Percentiles rank a stretch among this genome's conserved stretches.
These are phyloP conservation scores for Hephaestus fuliginosus DNA, from an alignment of 2,797 vertebrate genomes.

Conservation along the genomic window DNA sequence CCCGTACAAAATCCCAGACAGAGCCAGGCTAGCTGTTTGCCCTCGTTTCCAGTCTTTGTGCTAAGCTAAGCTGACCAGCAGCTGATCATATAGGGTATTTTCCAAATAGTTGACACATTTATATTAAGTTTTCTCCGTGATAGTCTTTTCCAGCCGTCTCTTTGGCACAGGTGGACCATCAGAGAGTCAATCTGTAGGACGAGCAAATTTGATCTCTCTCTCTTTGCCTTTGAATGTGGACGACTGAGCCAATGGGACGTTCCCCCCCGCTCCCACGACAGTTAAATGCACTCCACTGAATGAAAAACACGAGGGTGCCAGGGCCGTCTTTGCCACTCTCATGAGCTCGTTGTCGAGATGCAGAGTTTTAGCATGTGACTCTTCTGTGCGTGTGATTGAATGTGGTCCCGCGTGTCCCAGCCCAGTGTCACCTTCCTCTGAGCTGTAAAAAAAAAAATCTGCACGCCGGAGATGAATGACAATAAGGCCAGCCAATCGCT, in stretches of 20 bases:
- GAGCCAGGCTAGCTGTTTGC: not conserved
- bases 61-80: not conserved
- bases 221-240: constrained; percentile 1
- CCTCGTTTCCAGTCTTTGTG: not conserved
- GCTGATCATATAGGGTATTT: not conserved
- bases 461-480: constrained; percentile 64
- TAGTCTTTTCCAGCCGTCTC: not conserved
- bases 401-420: constrained; percentile 17
- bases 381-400: constrained; percentile 2
- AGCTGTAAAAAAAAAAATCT: constrained; percentile 50
- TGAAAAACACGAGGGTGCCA: constrained; percentile 19
- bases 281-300: constrained; percentile 21
- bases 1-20: not conserved
- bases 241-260: constrained; percentile 4
- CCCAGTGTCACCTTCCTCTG: constrained; percentile 41
- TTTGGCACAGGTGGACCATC: not conserved
- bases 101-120: not conserved
- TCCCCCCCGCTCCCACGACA: not conserved
- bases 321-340: constrained; percentile 21
- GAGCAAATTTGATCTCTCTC: not conserved
- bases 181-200: not conserved
- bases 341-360: not conserved
- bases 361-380: constrained; percentile 16
- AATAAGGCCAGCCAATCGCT: constrained; percentile 62
- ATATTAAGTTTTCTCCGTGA: not conserved